phyloP scores from a whole-genome alignment of 2,888 invertebrate genomes.

The Serripes groenlandicus region DNA sequence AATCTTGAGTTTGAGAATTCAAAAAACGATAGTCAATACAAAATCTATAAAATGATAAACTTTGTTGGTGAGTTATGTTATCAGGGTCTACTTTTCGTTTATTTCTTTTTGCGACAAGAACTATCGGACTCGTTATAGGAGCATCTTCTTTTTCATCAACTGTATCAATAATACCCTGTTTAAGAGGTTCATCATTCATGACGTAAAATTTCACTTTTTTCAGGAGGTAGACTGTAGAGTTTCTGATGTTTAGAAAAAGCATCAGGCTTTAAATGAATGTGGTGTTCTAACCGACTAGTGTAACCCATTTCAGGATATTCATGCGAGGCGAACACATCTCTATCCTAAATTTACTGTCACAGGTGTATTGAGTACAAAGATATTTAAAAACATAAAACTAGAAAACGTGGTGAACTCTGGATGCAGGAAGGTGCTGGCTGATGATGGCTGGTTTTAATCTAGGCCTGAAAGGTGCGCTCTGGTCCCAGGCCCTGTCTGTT shows the following conservation, averaged over 20 bases:
- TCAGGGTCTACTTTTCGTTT: slow-evolving; percentile 33
- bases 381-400: not conserved
- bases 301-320: slow-evolving; percentile 39
- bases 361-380: not conserved
- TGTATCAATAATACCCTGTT: slow-evolving; percentile 50
- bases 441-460: not conserved
- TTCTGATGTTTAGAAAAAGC: too few species aligned
- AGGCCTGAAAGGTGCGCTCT: not conserved
- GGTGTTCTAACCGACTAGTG: slow-evolving; percentile 28
- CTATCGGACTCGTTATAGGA: slow-evolving; percentile 51
- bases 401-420: not conserved
- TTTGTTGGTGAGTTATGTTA: slow-evolving; percentile 41
- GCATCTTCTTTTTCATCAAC: slow-evolving; percentile 27
- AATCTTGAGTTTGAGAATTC: slow-evolving; percentile 35
- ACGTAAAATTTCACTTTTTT: slow-evolving; percentile 36
- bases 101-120: slow-evolving; percentile 45
- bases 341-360: slow-evolving; percentile 12
- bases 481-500: slow-evolving; percentile 3
- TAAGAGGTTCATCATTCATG: slow-evolving; percentile 47
- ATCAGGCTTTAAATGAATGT: slow-evolving; percentile 44
- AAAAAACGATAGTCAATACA: slow-evolving; percentile 53
- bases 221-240: slow-evolving; percentile 38
- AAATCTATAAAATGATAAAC: slow-evolving; percentile 42
- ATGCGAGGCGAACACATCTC: slow-evolving; percentile 33
- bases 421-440: not conserved